These are phyloP conservation scores for Hyalella azteca DNA, from an alignment of 2,888 invertebrate genomes.

Conservation along the genomic window DNA sequence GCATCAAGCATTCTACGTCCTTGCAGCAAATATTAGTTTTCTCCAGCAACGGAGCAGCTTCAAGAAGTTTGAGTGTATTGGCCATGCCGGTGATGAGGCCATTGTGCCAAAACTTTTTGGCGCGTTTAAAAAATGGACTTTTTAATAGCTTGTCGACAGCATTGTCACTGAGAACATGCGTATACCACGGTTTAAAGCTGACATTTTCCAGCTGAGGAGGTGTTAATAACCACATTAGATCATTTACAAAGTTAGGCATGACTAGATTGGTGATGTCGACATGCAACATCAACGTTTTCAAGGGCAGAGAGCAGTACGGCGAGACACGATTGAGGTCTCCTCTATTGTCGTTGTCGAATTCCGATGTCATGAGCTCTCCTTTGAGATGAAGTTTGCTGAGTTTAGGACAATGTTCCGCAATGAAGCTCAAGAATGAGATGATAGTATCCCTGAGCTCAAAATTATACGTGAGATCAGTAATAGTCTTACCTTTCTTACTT, in stretches of 20 bases:
- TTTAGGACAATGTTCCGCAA: background rate
- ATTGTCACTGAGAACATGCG: background rate
- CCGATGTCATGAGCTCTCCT: background rate
- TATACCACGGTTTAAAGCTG: background rate
- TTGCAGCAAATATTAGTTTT: background rate
- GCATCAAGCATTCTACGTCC: background rate
- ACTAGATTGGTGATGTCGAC: background rate
- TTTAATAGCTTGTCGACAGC: background rate
- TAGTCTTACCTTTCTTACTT: background rate
- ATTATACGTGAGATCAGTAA: background rate
- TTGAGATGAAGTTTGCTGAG: background rate
- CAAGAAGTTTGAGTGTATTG: background rate
- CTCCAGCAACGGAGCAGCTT: background rate
- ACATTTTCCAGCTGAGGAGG: background rate
- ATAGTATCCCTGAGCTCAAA: background rate
- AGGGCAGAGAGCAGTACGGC: background rate
- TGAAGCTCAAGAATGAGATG: background rate
- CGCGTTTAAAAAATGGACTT: slow-evolving; percentile 2
- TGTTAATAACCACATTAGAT: background rate
- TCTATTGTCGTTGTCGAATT: background rate
- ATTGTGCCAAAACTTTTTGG: background rate
- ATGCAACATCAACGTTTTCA: background rate
- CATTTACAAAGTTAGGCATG: background rate
- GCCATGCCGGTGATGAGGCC: background rate
- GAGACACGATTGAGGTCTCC: background rate